Conservation (phyloP, 1,140 invertebrate genomes). For the Steinernema khuongi region DNA sequence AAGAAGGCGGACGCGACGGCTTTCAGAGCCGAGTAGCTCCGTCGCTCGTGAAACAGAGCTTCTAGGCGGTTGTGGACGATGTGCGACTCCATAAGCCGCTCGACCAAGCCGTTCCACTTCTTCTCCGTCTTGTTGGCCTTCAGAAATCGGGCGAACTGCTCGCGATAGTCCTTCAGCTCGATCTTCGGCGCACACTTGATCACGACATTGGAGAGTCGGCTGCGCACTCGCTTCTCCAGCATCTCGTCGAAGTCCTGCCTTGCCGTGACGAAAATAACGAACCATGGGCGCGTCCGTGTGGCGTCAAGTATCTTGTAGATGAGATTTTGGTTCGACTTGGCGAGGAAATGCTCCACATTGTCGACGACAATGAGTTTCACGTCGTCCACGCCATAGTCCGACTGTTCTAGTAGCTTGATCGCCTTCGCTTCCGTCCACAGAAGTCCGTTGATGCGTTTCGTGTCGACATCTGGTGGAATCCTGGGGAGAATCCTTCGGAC, state of each 20-base stretch:
- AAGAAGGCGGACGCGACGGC: neutral
- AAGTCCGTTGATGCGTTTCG: slow-evolving; percentile 1
- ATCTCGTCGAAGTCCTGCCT: slow-evolving; percentile 1
- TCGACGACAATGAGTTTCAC: neutral
- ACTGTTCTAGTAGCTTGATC: neutral
- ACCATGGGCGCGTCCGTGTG: neutral
- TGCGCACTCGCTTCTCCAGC: slow-evolving; percentile 7
- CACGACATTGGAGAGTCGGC: neutral
- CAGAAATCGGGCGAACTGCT: neutral
- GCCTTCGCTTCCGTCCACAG: neutral
- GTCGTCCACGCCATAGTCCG: neutral
- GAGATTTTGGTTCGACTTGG: neutral
- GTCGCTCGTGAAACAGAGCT: neutral
- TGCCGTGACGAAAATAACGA: neutral
- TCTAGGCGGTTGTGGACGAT: neutral
- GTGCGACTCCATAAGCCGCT: neutral
- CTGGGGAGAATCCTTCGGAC: neutral
- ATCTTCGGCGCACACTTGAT: neutral
- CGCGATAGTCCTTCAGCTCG: neutral
- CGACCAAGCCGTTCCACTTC: neutral
- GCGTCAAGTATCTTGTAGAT: neutral
- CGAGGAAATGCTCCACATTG: slow-evolving; percentile 2
- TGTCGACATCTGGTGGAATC: neutral
- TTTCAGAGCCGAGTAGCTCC: neutral
- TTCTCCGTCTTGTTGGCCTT: neutral